phyloP scores from a whole-genome alignment of 2,797 vertebrate species.

The Crypturellus tataupa region DNA sequence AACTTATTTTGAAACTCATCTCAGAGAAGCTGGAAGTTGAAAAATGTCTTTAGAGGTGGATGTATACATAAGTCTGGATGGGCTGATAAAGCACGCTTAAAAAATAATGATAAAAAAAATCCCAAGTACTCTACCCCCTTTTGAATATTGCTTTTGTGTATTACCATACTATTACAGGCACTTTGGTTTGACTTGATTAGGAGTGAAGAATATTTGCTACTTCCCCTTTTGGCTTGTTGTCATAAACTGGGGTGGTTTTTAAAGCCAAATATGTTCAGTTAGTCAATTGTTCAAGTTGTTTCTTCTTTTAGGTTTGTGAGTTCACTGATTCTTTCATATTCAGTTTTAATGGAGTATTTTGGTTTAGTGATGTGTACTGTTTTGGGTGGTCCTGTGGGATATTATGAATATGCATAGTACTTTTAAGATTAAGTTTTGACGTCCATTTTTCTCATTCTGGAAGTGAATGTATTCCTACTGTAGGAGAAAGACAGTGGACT shows the following conservation, averaged over 20 bases:
- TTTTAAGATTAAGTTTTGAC: slow-evolving; percentile 46
- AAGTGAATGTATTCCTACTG: background rate
- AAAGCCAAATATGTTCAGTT: background rate
- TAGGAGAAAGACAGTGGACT: background rate
- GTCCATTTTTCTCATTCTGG: slow-evolving; percentile 11
- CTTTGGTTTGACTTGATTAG: background rate
- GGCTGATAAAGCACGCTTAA: background rate
- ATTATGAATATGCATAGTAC: slow-evolving; percentile 47
- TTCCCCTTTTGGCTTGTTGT: background rate
- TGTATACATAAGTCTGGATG: background rate
- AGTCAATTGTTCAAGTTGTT: background rate
- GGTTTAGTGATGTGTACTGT: slow-evolving; percentile 44
- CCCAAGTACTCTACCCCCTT: background rate
- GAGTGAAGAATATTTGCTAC: background rate
- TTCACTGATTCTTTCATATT: slow-evolving; percentile 21
- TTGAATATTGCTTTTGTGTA: background rate
- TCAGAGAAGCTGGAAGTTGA: background rate
- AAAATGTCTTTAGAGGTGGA: background rate
- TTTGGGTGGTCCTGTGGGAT: slow-evolving; percentile 25
- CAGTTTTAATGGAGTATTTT: slow-evolving; percentile 51
- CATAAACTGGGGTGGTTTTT: background rate
- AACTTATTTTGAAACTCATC: background rate
- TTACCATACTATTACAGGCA: background rate
- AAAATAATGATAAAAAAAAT: background rate
- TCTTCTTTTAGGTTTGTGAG: slow-evolving; percentile 1